Conservation (phyloP, 2,113 vertebrate species). For the Neodon shergylaensis region DNA sequence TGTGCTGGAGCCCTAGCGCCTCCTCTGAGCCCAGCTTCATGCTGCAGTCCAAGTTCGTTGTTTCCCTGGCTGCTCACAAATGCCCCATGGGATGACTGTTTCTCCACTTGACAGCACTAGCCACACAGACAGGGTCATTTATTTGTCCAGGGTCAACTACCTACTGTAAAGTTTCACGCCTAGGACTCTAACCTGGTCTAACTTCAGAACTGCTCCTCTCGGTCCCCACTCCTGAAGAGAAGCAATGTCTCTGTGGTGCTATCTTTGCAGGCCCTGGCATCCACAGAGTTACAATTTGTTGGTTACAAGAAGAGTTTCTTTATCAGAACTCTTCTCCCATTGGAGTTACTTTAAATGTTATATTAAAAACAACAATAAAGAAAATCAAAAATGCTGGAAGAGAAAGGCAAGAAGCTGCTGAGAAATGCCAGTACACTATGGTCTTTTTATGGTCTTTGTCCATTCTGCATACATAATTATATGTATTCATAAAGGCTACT, state of each 20-base stretch:
- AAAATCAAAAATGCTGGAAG: neutral
- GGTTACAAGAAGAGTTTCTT: slow-evolving; percentile 1
- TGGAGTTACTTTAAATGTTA: slow-evolving; percentile 37
- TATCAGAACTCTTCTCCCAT: neutral
- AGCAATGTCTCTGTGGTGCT: neutral
- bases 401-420: neutral
- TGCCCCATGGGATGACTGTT: neutral
- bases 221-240: neutral
- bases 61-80: neutral
- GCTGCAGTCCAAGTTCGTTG: neutral
- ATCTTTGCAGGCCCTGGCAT: neutral
- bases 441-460: slow-evolving; percentile 19
- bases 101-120: neutral
- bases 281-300: neutral
- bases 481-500: neutral
- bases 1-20: neutral
- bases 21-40: neutral
- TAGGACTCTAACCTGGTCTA: neutral
- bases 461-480: neutral
- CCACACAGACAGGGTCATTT: neutral
- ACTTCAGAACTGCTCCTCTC: neutral
- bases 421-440: neutral
- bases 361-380: slow-evolving; percentile 38
- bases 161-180: neutral
- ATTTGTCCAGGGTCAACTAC: neutral